Conservation (phyloP, 2,797 vertebrate species). For the Microhierax caerulescens region DNA sequence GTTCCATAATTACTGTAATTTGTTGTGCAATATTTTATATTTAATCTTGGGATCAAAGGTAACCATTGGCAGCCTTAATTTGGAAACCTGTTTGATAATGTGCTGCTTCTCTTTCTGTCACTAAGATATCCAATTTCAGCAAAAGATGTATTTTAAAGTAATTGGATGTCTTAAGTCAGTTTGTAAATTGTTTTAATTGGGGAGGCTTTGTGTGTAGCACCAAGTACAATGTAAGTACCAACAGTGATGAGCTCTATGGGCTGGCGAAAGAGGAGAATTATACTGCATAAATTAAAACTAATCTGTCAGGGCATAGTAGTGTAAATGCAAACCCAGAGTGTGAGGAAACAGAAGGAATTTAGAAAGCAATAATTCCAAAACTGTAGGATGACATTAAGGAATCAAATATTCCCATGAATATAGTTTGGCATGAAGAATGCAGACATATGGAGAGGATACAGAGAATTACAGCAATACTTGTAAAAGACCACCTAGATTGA, state of each 20-base stretch:
- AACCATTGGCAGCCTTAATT: not conserved
- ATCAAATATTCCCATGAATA: not conserved
- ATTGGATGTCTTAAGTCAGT: not conserved
- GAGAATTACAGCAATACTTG: not conserved
- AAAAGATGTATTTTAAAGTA: not conserved
- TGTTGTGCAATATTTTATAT: not conserved
- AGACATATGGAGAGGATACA: not conserved
- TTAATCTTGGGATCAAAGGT: conserved; percentile 11
- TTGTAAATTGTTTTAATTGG: not conserved
- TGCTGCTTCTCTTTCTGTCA: not conserved
- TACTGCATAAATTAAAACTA: not conserved
- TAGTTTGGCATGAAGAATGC: not conserved
- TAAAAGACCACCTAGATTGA: not conserved
- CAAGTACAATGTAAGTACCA: not conserved
- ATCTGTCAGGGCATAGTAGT: not conserved
- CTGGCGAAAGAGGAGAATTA: not conserved
- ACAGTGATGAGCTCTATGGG: not conserved
- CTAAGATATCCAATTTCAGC: not conserved
- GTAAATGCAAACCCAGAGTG: not conserved
- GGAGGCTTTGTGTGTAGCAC: not conserved
- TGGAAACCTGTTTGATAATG: not conserved
- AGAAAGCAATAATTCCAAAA: not conserved
- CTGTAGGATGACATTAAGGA: not conserved
- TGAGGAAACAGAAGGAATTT: not conserved
- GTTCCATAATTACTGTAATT: not conserved